Conservation (phyloP, 2,113 vertebrate species). For the Aphelocoma coerulescens region DNA sequence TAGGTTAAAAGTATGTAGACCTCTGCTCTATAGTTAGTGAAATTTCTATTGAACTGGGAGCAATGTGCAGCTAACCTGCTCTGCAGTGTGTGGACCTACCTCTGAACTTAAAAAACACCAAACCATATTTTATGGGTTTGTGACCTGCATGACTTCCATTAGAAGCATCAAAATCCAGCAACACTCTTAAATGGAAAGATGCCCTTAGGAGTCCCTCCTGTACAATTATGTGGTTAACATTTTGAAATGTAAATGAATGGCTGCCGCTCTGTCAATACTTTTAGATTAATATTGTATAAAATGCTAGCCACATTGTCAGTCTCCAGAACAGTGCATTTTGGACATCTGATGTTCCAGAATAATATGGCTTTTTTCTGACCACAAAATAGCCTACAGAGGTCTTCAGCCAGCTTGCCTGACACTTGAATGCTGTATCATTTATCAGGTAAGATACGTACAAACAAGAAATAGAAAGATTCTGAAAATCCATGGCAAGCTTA, state of each 20-base stretch:
- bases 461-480: not conserved
- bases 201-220: not conserved
- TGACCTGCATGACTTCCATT: conserved; percentile 21
- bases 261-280: not conserved
- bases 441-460: not conserved
- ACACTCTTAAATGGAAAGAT: conserved; percentile 33
- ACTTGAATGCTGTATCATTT: not conserved
- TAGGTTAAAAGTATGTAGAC: not conserved
- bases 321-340: not conserved
- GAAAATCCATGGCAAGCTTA: not conserved
- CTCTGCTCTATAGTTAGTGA: not conserved
- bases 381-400: not conserved
- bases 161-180: conserved; percentile 1
- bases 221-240: conserved; percentile 9
- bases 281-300: conserved; percentile 60
- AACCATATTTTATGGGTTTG: not conserved
- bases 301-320: not conserved
- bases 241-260: conserved; percentile 31
- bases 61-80: not conserved
- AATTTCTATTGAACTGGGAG: not conserved
- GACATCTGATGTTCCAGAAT: not conserved
- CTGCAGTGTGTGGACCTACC: not conserved
- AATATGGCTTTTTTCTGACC: not conserved
- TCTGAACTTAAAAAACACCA: not conserved
- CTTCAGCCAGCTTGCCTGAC: not conserved